These are phyloP conservation scores for Tichodroma muraria DNA, from an alignment of 2,113 vertebrate species.

Conservation along the genomic window DNA sequence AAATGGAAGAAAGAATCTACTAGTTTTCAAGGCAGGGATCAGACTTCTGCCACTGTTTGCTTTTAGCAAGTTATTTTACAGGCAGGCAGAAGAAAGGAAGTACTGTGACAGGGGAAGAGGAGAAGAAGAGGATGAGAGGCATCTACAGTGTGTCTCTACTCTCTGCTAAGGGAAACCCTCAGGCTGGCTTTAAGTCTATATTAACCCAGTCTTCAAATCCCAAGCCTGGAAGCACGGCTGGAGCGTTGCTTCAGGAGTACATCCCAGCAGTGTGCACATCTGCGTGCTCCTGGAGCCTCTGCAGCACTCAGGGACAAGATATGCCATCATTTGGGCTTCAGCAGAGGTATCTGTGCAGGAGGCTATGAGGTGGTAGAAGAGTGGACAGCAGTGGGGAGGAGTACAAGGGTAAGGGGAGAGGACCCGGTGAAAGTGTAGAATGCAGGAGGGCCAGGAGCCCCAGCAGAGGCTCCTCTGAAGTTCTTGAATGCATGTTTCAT, in stretches of 20 bases:
- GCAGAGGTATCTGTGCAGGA: background rate
- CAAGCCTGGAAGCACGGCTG: background rate
- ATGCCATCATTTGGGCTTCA: background rate
- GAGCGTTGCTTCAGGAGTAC: background rate
- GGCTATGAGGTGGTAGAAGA: background rate
- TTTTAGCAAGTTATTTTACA: background rate
- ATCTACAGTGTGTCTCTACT: background rate
- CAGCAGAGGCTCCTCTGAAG: background rate
- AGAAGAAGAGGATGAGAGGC: background rate
- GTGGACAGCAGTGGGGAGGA: background rate
- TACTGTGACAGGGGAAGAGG: background rate
- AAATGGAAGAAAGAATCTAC: background rate
- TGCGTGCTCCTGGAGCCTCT: background rate
- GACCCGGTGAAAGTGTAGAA: background rate
- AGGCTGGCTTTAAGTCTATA: background rate
- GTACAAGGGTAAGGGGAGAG: background rate
- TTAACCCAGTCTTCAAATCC: background rate
- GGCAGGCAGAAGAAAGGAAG: background rate
- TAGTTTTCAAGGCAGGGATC: background rate
- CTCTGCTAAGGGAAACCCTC: background rate
- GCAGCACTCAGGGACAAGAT: background rate
- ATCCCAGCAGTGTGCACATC: rapidly evolving
- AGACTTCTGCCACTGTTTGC: background rate
- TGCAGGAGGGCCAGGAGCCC: background rate
- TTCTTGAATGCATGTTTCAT: background rate